Percentiles rank a stretch among this genome's conserved stretches.
phyloP scores from a whole-genome alignment of 2,797 vertebrate species.

The Acrocephalus scirpaceus region DNA sequence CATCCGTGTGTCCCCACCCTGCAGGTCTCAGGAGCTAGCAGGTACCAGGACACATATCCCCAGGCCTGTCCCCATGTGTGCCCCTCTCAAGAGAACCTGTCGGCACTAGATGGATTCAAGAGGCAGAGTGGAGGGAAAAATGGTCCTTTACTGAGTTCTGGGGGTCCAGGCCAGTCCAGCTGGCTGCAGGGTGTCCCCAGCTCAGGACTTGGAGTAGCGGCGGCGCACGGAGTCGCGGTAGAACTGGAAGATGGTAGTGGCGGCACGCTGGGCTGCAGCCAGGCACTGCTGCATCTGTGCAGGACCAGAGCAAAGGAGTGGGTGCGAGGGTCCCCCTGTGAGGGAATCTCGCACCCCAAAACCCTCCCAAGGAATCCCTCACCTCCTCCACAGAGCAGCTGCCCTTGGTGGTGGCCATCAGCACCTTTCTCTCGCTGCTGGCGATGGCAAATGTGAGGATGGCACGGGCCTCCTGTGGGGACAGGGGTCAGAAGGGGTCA shows the following conservation, averaged over 20 bases:
- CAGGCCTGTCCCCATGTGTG: fast-evolving
- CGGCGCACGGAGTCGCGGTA: slow-evolving; percentile 86
- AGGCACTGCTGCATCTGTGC: slow-evolving; percentile 88
- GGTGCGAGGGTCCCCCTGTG: fast-evolving
- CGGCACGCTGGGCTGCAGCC: slow-evolving; percentile 83
- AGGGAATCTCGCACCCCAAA: fast-evolving
- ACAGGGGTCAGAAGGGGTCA: no score
- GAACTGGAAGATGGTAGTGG: slow-evolving; percentile 88
- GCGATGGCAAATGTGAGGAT: slow-evolving; percentile 90
- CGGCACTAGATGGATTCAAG: fast-evolving
- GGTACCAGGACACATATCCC: fast-evolving
- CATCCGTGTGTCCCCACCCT: fast-evolving
- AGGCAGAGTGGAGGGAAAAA: neutral
- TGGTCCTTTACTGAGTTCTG: neutral
- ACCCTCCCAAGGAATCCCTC: fast-evolving
- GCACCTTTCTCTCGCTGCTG: slow-evolving; percentile 79
- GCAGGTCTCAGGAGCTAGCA: neutral
- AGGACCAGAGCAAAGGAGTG: fast-evolving
- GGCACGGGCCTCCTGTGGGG: slow-evolving; percentile 84
- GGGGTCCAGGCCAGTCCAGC: neutral
- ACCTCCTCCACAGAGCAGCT: slow-evolving; percentile 88
- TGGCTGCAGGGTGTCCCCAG: fast-evolving
- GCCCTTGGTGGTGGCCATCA: slow-evolving; percentile 87
- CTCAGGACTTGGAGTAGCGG: slow-evolving; percentile 88
- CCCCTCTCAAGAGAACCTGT: no score